phyloP scores from a whole-genome alignment of 2,113 vertebrate species.

The Salminus brasiliensis region DNA sequence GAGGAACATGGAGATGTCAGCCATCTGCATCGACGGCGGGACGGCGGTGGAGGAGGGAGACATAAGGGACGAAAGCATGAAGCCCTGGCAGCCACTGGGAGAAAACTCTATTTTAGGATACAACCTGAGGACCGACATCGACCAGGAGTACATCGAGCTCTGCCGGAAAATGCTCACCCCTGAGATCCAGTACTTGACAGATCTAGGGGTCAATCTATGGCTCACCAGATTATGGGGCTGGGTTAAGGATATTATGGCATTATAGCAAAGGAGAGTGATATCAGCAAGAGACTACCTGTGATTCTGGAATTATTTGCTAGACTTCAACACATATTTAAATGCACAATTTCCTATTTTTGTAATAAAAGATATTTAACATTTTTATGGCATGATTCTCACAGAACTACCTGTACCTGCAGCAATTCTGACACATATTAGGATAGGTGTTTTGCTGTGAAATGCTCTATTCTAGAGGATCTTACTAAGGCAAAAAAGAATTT shows the following conservation, averaged over 20 bases:
- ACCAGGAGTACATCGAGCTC: constrained; percentile 73
- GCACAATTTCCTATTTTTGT: too few relatives aligned
- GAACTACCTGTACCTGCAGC: neutral
- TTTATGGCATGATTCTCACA: neutral
- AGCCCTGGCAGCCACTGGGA: constrained; percentile 94
- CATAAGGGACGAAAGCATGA: constrained; percentile 84
- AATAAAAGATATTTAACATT: neutral
- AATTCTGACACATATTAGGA: neutral
- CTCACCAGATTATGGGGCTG: constrained; percentile 87
- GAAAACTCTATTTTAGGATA: constrained; percentile 90
- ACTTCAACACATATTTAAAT: neutral
- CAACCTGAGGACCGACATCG: constrained; percentile 86
- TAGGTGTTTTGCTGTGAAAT: neutral
- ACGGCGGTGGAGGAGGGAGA: constrained; percentile 78
- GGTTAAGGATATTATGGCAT: constrained; percentile 59
- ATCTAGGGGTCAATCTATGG: constrained; percentile 91
- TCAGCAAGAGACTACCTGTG: too few relatives aligned
- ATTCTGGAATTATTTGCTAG: too few relatives aligned
- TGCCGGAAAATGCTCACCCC: constrained; percentile 96
- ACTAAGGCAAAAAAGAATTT: too few relatives aligned
- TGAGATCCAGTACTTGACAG: constrained; percentile 90
- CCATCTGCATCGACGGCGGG: constrained; percentile 84
- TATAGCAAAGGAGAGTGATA: neutral
- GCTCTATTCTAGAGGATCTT: too few relatives aligned
- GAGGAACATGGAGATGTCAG: constrained; percentile 85